Base-by-base conservation (phyloP, 2,888 invertebrate species). In the Xestia c-nigrum region DNA sequence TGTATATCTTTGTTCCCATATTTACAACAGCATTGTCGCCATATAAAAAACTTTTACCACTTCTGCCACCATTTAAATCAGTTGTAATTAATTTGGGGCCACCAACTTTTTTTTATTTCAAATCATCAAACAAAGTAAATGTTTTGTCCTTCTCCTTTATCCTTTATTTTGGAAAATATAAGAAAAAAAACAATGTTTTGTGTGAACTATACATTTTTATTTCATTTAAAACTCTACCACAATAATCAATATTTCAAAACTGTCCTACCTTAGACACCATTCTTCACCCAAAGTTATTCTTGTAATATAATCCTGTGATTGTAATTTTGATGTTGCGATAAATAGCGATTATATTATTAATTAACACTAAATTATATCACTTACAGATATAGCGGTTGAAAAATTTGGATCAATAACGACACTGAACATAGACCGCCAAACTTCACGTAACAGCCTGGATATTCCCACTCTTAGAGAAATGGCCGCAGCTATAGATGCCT, bases 391-490 rank as follows among this genome's bases (percentile, higher is more conserved):
- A 19, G 73, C 97, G 5, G 90, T 97, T 10, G 98, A 98, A 80
- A 97, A 97, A 87, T 96, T 97, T 79, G 97, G 97, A 14, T 93
- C 97, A 40, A 96, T 99, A 21, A 98, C 98, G 47, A 97, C 98
- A 69, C 98, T 99, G 74, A 99, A 98, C n/a, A 98, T 99, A 77
- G 99, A 99, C 93, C 97, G 99, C 19, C 98, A 98, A 16, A 96
- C 97, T 52, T 98, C 98, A 87, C 97, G 99, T 64, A 99, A 99
- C 94, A 98, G 98, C 87, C 97, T 99, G 0, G 98, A 99, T 91
- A 96, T 97, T 50, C 95, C 94, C 4, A 98, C 98, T 5, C 97
- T 98, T 0, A 91, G 95, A 47, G 96, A 98, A 88, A 97, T 99
- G 31, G 97, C 97, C 6, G 96, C 97, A 50, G 99, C 98, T 0